Percentiles rank a stretch among this genome's conserved stretches.
phyloP scores from a whole-genome alignment of 2,888 invertebrate species.

The Perizoma affinitatum region DNA sequence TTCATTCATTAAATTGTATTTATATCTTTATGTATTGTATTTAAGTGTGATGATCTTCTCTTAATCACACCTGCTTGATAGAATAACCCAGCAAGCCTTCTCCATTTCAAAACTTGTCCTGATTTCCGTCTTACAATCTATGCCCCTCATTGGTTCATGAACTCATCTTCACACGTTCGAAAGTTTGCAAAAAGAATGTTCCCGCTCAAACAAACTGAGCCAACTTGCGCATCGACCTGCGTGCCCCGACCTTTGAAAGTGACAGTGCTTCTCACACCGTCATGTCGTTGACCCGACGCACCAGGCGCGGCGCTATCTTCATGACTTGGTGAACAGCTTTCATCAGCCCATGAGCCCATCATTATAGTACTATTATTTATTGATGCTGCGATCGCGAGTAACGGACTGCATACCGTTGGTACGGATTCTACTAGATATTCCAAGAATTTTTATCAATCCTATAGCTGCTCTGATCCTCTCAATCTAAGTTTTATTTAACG shows the following conservation, averaged over 20 bases:
- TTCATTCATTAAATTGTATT: too few relatives aligned
- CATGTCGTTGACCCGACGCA: slow-evolving; percentile 67
- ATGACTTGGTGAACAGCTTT: slow-evolving; percentile 59
- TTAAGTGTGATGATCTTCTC: too few relatives aligned
- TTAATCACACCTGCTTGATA: too few relatives aligned
- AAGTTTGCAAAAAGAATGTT: slow-evolving; percentile 26
- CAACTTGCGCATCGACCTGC: slow-evolving; percentile 46
- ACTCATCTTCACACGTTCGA: slow-evolving; percentile 21
- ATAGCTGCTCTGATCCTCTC: slow-evolving; percentile 20
- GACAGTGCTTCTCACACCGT: slow-evolving; percentile 71
- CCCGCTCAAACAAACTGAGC: slow-evolving; percentile 19
- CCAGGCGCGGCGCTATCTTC: slow-evolving; percentile 45
- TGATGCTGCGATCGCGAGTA: slow-evolving; percentile 51
- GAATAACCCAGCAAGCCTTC: too few relatives aligned
- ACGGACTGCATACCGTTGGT: slow-evolving; percentile 44
- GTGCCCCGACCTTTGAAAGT: slow-evolving; percentile 79
- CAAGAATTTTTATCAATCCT: slow-evolving; percentile 36
- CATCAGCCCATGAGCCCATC: slow-evolving; percentile 64
- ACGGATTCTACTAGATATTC: slow-evolving; percentile 30
- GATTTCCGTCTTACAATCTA: neutral
- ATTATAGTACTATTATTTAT: slow-evolving; percentile 54
- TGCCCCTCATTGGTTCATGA: slow-evolving; percentile 7
- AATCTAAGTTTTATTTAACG: slow-evolving; percentile 23
- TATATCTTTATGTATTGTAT: too few relatives aligned
- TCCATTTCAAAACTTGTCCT: too few relatives aligned